Base-by-base conservation (phyloP, 1,140 invertebrate genomes). In the Caenorhabditis tropicalis region DNA sequence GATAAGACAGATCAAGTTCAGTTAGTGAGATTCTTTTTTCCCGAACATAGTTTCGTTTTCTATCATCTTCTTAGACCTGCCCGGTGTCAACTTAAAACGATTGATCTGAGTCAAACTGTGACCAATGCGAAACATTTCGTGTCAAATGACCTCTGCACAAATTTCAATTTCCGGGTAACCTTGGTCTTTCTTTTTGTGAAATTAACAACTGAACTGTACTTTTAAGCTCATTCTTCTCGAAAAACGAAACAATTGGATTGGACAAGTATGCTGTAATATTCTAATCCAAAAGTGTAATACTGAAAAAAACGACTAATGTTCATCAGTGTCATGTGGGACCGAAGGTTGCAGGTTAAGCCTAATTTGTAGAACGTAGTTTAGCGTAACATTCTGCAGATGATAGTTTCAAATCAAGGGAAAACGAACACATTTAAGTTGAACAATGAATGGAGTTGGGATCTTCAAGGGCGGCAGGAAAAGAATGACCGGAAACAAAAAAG, bases 231-330 rank as follows among this genome's bases (percentile, higher is more conserved):
- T 43, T 74, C 65, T 74, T 74, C 65, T 74, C 19, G 65, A 74
- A 29, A 51, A n/a, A n/a, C 49, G 1, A 16, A 16, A 36, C 60
- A 70, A 74, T 74, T 43, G n/a, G 65, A 33, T 74, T 74, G 2
- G n/a, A 24, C 36, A 21, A 74, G 36, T 43, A 4, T 74, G 27
- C 6, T 31, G 33, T 74, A 74, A 46, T 74, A 74, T 43, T 74
- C 21, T 74, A 43, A 74, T 74, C 65, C 65, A 46, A 43, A 74
- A 24, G 65, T 74, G 65, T 74, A 74, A 56, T 56, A 56, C 12
- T 56, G 53, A 6, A 56, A 9, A 56, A n/a, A 46, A 46, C 33
- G 15, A 43, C 58, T 10, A 15, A 43, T 74, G 33, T 74, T 74
- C 36, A 15, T 43, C 43, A 12, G 10, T 74, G 33, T 39, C 33